Evolutionary conservation across 2,797 vertebrate species (phyloP).

Genomic region (Labroides dimidiatus): DNA sequence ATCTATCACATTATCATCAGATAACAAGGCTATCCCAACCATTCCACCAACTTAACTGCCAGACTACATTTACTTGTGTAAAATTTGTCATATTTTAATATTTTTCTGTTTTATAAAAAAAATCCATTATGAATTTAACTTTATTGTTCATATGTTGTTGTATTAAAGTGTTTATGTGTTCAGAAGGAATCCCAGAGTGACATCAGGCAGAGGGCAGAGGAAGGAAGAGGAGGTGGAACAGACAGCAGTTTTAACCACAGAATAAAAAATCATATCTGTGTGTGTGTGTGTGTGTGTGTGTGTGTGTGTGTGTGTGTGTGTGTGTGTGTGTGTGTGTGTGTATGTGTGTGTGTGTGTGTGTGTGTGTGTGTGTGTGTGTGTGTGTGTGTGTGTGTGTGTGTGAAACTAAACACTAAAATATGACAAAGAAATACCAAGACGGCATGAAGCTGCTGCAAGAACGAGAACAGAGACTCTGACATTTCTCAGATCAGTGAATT

Average conservation of each 20-base stretch:
- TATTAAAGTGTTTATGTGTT: background rate
- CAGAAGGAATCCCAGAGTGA: background rate
- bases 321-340: background rate
- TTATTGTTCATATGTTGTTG: background rate
- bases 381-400: background rate
- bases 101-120: too few species aligned
- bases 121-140: too few species aligned
- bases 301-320: background rate
- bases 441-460: too few species aligned
- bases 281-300: background rate
- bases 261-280: background rate
- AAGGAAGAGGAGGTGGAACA: constrained; percentile 41
- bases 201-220: background rate
- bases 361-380: background rate
- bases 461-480: too few species aligned
- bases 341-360: background rate
- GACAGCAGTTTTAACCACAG: constrained; percentile 21
- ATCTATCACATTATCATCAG: too few species aligned
- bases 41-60: too few species aligned
- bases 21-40: too few species aligned
- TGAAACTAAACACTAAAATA: too few species aligned
- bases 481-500: too few species aligned
- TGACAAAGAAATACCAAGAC: too few species aligned
- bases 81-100: too few species aligned
- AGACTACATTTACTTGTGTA: too few species aligned